Base-by-base conservation (phyloP, 2,797 vertebrate genomes). In the Allobates femoralis region DNA sequence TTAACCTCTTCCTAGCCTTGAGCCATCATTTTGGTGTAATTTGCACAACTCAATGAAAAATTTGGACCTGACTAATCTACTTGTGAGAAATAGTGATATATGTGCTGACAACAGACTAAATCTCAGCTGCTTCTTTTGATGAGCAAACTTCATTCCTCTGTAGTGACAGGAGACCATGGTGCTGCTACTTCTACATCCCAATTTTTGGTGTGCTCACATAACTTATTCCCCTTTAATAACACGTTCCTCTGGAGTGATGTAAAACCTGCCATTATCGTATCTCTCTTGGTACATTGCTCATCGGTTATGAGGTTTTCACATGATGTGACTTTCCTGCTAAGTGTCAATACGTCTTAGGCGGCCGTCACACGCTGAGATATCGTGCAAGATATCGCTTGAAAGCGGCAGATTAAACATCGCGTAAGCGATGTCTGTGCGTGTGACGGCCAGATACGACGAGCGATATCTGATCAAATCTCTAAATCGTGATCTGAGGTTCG, bases 271-370 rank as follows among this genome's bases (percentile, higher is more conserved):
- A 83, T 83, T 75, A 79, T 30, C 53, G 26, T 46, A 58, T 74
- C 55, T 50, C 46, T 56, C 46, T 37, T 51, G 4, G 51, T 50
- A 46, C 50, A 80, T 71, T 60, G 76, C 75, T 85, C 51, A 69
- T 71, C 15, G 14, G 21, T 19, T 73, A 71, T 62, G 51, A 64
- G 60, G 46, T 51, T 34, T 64, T 53, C 85, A 62, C 69, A 55
- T 86, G 62, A 76, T 62, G 81, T 50, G 81, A 55, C 55, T 46
- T 60, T 23, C 19, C 41, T 55, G 79, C 71, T 32, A 12, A 14
- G 28, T 37, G 71, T 86, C 79, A 81, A 86, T 86, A 86, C 46
- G 30, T 76, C 41, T 62, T 64, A 60, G 80, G n/a, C n/a, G n/a
- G n/a, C n/a, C n/a, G n/a, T n/a, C n/a, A n/a, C n/a, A n/a, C n/a